These are phyloP conservation scores for Xestia sexstrigata DNA, from an alignment of 2,888 invertebrate species.

Conservation along the genomic window DNA sequence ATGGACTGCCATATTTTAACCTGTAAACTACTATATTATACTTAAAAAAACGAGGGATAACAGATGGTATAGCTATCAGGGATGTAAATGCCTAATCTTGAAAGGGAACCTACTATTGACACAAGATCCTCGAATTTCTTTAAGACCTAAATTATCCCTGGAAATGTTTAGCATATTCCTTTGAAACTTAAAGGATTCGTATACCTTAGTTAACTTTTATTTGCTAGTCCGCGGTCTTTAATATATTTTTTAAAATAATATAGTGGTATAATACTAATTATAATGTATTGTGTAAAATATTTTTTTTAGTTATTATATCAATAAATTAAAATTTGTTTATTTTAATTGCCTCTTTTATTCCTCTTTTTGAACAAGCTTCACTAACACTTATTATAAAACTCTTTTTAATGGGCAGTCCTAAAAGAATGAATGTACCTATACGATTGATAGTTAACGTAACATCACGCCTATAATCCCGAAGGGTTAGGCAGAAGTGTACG, in stretches of 20 bases:
- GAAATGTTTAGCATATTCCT: slow-evolving; percentile 70
- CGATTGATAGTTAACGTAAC: too few species aligned
- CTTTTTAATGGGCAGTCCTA: neutral
- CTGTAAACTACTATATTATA: slow-evolving; percentile 78
- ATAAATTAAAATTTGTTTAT: slow-evolving; percentile 91
- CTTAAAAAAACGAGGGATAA: slow-evolving; percentile 61
- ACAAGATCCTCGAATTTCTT: slow-evolving; percentile 57
- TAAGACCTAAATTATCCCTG: slow-evolving; percentile 60
- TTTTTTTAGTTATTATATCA: slow-evolving; percentile 90
- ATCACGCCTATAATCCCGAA: too few species aligned
- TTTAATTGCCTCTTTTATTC: slow-evolving; percentile 83
- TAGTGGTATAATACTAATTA: slow-evolving; percentile 90
- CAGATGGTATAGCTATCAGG: slow-evolving; percentile 58
- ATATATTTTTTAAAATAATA: slow-evolving; percentile 88
- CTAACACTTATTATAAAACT: neutral
- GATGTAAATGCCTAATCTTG: slow-evolving; percentile 60
- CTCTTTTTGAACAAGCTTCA: slow-evolving; percentile 26
- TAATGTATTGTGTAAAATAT: slow-evolving; percentile 90
- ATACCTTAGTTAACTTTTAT: slow-evolving; percentile 85
- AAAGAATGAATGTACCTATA: neutral
- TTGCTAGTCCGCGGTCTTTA: slow-evolving; percentile 89
- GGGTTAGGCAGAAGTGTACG: too few species aligned
- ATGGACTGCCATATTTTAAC: slow-evolving; percentile 89
- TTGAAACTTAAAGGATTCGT: slow-evolving; percentile 76
- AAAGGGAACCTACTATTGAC: slow-evolving; percentile 31